Evolutionary conservation across 2,888 invertebrate species (phyloP), one percentile per base, ranked within the genome.

Genomic region (Tethea ocularis): DNA sequence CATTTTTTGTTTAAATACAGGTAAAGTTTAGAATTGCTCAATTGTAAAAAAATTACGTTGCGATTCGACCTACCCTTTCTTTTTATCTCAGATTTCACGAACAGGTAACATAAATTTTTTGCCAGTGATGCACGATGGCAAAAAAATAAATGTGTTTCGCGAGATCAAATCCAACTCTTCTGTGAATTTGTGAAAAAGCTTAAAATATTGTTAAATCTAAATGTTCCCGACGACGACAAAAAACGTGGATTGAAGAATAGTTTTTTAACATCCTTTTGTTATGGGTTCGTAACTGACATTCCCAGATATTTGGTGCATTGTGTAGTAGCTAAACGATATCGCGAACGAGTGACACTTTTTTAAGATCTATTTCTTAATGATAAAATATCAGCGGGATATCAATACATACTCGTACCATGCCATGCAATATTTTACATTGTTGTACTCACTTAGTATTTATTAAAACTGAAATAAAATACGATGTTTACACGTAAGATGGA

Each of bases 81-180:
- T 87, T 88, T 84, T 71, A 84, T 88, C 83, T 93, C 91, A 76
- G 85, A 86, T 92, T 92, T 90, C 93, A 90, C 80, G 81, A 91
- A 92, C 93, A 93, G 93, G 93, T 93, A 93, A 91, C 73, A 82
- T 86, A 80, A 80, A 74, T 89, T 89, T 81, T 93, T 93, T 90
- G 83, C 80, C 63, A 77, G 78, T 13, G 33, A 33, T 80, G 82
- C 81, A 85, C 87, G 13, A 13, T 13, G 33, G 33, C 33, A 33
- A 33, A 33, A 33, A 33, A 33, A 85, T 87, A 89, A 89, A 87
- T 87, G 82, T 81, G 82, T 86, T 91, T 88, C 75, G 88, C 89
- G 86, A 89, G 88, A 88, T 84, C 80, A 80, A 91, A 88, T 85
- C 80, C 80, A 91, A 89, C 88, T 91, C 89, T 90, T 90, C 84